Evolutionary conservation across 2,113 vertebrate species (phyloP).

Genomic region (Lepisosteus oculatus): DNA sequence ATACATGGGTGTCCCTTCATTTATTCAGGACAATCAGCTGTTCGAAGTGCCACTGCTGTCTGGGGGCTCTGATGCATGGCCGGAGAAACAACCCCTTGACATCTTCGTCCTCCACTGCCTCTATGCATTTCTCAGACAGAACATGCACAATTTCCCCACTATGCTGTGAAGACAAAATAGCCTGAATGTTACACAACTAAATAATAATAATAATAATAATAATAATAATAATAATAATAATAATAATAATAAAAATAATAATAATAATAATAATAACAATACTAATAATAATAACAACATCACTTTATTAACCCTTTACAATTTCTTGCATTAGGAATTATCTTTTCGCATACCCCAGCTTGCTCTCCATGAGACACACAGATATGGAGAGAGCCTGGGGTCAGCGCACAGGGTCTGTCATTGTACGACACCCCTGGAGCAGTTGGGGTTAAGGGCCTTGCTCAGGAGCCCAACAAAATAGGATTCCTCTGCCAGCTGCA

Average conservation of each 20-base stretch:
- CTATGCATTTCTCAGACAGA: constrained; percentile 77
- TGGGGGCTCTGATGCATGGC: constrained; percentile 61
- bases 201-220: not conserved
- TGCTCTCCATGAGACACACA: no score
- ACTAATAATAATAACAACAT: not conserved
- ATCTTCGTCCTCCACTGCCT: constrained; percentile 57
- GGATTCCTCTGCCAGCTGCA: no score
- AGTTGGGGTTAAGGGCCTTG: no score
- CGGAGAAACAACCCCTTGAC: constrained; percentile 57
- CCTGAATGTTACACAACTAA: no score
- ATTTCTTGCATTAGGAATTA: no score
- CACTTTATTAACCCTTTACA: no score
- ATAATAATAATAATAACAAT: not conserved
- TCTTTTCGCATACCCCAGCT: no score
- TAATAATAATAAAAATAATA: not conserved
- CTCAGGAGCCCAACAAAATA: no score
- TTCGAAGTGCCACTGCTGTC: constrained; percentile 79
- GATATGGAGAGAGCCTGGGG: no score
- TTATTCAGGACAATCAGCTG: constrained; percentile 49
- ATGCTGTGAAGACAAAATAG: constrained; percentile 48
- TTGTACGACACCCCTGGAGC: no score
- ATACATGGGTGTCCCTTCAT: constrained; percentile 35
- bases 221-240: not conserved
- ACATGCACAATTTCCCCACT: constrained; percentile 75
- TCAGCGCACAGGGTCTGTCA: no score